These are phyloP conservation scores for Ptiloglossa arizonensis DNA, from an alignment of 1,140 invertebrate genomes.

Conservation along the genomic window DNA sequence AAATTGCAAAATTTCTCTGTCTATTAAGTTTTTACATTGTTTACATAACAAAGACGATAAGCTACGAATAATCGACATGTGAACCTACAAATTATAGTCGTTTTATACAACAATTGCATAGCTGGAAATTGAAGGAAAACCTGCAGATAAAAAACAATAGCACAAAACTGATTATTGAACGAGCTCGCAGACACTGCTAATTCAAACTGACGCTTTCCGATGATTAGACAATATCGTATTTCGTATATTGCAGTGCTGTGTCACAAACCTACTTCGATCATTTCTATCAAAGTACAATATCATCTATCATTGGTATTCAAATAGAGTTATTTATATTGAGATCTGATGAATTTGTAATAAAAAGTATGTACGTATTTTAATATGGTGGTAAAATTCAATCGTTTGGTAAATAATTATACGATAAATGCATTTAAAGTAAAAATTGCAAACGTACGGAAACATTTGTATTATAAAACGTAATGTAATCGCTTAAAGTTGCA, in stretches of 20 bases:
- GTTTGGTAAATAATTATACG: not conserved
- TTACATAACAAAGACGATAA: not conserved
- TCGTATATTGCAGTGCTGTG: constrained; percentile 46
- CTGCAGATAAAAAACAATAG: constrained; percentile 23
- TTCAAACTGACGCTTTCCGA: constrained; percentile 49
- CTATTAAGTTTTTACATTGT: not conserved
- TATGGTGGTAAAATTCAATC: not conserved
- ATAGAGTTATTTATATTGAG: not conserved
- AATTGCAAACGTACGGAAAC: not conserved
- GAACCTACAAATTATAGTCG: constrained; percentile 48
- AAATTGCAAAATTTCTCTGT: not conserved
- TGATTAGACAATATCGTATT: not conserved
- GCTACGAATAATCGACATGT: not conserved
- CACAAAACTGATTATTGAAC: constrained; percentile 9
- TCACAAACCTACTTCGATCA: not conserved
- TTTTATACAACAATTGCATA: constrained; percentile 29
- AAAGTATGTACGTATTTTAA: no score
- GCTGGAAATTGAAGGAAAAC: constrained; percentile 1
- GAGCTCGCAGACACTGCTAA: constrained; percentile 27
- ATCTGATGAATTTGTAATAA: not conserved
- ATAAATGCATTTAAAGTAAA: not conserved
- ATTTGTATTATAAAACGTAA: not conserved
- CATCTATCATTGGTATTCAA: not conserved
- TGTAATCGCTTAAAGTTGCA: not conserved
- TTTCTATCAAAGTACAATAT: not conserved